phyloP scores from a whole-genome alignment of 2,888 invertebrate species.

The Epirrita christyi region DNA sequence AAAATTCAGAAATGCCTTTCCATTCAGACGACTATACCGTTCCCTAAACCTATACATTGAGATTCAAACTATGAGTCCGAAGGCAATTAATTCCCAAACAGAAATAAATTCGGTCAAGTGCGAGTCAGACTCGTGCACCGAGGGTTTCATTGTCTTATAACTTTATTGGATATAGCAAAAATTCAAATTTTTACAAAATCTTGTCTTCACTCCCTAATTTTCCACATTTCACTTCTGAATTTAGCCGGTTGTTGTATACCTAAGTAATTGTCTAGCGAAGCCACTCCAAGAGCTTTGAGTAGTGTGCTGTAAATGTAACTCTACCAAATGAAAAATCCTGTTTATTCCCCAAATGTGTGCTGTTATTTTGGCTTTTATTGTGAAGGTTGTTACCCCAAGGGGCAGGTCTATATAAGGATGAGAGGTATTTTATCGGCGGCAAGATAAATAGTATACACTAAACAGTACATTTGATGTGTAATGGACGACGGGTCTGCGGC shows the following conservation, averaged over 20 bases:
- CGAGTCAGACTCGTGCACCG: too few species aligned
- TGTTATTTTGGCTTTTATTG: neutral
- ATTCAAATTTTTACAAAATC: too few species aligned
- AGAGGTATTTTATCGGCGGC: neutral
- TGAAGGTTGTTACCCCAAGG: neutral
- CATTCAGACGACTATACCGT: neutral
- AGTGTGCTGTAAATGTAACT: neutral
- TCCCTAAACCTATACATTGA: neutral
- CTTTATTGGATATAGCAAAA: too few species aligned
- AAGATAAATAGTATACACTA: constrained; percentile 5
- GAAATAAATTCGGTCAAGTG: too few species aligned
- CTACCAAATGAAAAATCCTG: neutral
- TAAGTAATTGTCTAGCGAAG: too few species aligned
- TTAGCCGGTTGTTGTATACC: neutral
- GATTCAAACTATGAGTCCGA: neutral
- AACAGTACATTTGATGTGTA: constrained; percentile 6
- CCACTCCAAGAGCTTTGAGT: too few species aligned
- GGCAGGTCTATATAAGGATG: neutral
- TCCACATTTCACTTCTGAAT: neutral
- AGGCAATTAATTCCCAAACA: neutral
- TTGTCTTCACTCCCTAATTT: too few species aligned
- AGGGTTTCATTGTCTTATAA: too few species aligned
- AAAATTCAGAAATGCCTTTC: neutral
- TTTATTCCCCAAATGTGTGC: neutral
- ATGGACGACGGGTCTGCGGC: neutral